These are phyloP conservation scores for Falco columbarius DNA, from an alignment of 2,797 vertebrate species.

Conservation along the genomic window DNA sequence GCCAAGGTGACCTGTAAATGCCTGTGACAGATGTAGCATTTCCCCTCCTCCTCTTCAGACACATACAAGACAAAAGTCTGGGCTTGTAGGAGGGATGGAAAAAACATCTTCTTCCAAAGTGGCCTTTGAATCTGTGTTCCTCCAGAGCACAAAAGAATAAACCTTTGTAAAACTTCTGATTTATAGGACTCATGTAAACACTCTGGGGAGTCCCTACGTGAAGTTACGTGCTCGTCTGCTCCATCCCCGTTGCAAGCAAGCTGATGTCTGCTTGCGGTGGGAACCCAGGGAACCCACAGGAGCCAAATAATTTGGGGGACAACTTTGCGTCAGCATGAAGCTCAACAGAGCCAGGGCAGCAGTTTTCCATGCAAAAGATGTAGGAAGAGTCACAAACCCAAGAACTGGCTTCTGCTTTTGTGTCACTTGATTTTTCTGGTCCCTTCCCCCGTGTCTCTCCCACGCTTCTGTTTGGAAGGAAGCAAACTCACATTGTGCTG, in stretches of 20 bases:
- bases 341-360: background rate
- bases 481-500: background rate
- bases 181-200: background rate
- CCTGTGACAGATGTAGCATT: background rate
- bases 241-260: fast-evolving
- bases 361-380: background rate
- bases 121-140: background rate
- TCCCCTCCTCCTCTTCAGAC: background rate
- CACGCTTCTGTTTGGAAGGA: background rate
- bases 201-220: background rate
- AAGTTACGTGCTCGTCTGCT: background rate
- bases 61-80: background rate
- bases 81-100: background rate
- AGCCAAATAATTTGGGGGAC: background rate
- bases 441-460: fast-evolving
- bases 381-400: background rate
- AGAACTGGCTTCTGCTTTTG: background rate
- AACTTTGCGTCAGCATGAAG: background rate
- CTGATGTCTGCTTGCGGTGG: background rate
- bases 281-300: constrained; percentile 34
- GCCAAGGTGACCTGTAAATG: background rate
- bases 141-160: background rate
- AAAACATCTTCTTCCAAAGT: background rate
- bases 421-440: background rate
- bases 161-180: background rate